Conservation (phyloP, 2,888 invertebrate species). For the Dasypogon diadema region DNA sequence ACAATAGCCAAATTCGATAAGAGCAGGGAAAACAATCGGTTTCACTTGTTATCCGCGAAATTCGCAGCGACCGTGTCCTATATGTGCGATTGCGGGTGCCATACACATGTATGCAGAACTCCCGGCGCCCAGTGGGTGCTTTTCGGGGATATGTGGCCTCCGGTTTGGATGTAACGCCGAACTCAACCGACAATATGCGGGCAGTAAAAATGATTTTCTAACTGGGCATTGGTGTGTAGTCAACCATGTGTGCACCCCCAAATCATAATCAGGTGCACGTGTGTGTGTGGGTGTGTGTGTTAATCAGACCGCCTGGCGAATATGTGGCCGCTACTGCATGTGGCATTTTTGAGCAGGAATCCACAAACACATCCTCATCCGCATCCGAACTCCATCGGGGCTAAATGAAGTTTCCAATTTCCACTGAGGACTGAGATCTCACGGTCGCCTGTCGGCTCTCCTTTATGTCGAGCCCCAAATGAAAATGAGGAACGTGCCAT, state of each 20-base stretch:
- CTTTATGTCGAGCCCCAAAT: constrained; percentile 51
- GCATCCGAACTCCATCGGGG: constrained; percentile 26
- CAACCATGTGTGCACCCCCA: constrained; percentile 49
- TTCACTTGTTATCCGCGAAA: constrained; percentile 52
- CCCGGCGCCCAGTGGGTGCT: constrained; percentile 6
- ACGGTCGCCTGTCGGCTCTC: constrained; percentile 42
- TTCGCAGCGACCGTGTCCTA: constrained; percentile 3
- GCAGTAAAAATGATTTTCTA: constrained; percentile 56
- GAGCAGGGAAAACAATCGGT: constrained; percentile 49
- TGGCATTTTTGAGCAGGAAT: constrained; percentile 6
- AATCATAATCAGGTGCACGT: constrained; percentile 47
- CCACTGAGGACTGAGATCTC: constrained; percentile 47
- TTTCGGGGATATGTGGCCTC: constrained; percentile 12
- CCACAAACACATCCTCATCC: constrained; percentile 30
- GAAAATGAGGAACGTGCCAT: constrained; percentile 54
- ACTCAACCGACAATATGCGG: constrained; percentile 55
- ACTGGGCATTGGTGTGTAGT: constrained; percentile 37
- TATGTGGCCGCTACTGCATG: constrained; percentile 48
- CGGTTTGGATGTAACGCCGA: constrained; percentile 39
- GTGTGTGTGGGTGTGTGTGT: constrained; percentile 40
- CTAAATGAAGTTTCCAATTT: constrained; percentile 54
- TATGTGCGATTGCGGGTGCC: constrained; percentile 37
- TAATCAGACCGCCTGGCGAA: constrained; percentile 51
- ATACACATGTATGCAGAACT: constrained; percentile 31
- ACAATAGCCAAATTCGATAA: constrained; percentile 35